phyloP scores from a whole-genome alignment of 2,888 invertebrate genomes.

The Ypsolopha sequella region DNA sequence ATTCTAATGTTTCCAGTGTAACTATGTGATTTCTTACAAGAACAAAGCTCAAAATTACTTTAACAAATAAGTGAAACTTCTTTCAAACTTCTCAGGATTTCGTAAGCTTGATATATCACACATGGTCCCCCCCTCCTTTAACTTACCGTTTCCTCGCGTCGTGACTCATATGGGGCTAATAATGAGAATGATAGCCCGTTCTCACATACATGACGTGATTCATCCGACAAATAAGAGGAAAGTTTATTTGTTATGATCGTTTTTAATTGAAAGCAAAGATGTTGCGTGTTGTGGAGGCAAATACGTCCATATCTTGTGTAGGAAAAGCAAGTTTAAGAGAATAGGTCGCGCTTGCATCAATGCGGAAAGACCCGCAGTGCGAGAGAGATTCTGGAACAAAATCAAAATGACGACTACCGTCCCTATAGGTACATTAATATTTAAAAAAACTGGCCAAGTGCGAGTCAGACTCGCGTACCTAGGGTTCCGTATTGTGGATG shows the following conservation, averaged over 20 bases:
- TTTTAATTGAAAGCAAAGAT: too few relatives aligned
- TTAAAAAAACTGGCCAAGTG: too few relatives aligned
- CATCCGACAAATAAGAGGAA: constrained; percentile 37
- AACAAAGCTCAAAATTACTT: constrained; percentile 3
- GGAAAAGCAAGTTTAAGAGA: too few relatives aligned
- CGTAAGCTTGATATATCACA: constrained; percentile 1
- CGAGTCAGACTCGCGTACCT: too few relatives aligned
- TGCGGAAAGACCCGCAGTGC: too few relatives aligned
- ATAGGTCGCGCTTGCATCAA: too few relatives aligned
- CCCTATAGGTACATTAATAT: too few relatives aligned
- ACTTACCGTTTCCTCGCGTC: constrained; percentile 28
- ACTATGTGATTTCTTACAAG: constrained; percentile 8
- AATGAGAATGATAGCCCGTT: constrained; percentile 60
- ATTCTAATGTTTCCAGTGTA: neutral
- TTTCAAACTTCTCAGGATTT: neutral
- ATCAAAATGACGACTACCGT: too few relatives aligned
- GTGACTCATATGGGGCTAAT: constrained; percentile 48
- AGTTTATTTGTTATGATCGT: constrained; percentile 3
- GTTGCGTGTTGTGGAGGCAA: too few relatives aligned
- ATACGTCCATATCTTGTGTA: too few relatives aligned
- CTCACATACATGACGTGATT: constrained; percentile 57
- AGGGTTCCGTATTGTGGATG: too few relatives aligned
- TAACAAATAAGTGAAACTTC: neutral
- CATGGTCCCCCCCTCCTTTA: constrained; percentile 8
- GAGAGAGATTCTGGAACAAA: too few relatives aligned